These are phyloP conservation scores for Alectoris magna DNA, from an alignment of 2,797 vertebrate species.

Conservation along the genomic window DNA sequence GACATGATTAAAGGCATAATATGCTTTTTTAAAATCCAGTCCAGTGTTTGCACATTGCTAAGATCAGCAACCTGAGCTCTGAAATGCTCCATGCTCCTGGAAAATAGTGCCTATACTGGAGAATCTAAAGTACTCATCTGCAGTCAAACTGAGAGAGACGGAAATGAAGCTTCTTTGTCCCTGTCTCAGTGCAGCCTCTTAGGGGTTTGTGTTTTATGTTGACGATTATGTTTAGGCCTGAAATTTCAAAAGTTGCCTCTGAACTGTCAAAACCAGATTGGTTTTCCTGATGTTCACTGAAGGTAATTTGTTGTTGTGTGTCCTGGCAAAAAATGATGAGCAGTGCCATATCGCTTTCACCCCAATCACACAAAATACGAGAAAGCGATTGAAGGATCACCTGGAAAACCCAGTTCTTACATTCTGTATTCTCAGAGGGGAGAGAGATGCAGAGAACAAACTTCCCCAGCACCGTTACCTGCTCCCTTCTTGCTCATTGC, in stretches of 20 bases:
- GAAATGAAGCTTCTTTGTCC: background rate
- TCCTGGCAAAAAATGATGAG: background rate
- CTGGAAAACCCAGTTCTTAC: background rate
- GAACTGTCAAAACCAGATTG: background rate
- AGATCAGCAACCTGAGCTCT: conserved; percentile 23
- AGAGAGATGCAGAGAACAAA: background rate
- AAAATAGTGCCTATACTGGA: background rate
- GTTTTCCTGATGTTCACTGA: background rate
- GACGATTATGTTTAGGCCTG: background rate
- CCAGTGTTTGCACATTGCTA: background rate
- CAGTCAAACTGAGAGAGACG: background rate
- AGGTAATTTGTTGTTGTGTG: background rate
- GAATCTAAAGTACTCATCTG: background rate
- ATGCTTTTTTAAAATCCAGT: background rate
- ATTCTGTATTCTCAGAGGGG: background rate
- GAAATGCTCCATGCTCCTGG: background rate
- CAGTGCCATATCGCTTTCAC: background rate
- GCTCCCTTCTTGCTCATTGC: background rate
- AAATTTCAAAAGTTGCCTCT: rapidly evolving
- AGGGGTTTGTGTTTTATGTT: background rate
- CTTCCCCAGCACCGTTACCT: background rate
- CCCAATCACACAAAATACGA: rapidly evolving
- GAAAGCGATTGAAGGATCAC: rapidly evolving
- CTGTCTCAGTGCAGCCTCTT: background rate
- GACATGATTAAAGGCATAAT: background rate